Evolutionary conservation across 2,797 vertebrate genomes (phyloP), one percentile per base, ranked within the genome.

Genomic region (Melanotaenia trifasciata): DNA sequence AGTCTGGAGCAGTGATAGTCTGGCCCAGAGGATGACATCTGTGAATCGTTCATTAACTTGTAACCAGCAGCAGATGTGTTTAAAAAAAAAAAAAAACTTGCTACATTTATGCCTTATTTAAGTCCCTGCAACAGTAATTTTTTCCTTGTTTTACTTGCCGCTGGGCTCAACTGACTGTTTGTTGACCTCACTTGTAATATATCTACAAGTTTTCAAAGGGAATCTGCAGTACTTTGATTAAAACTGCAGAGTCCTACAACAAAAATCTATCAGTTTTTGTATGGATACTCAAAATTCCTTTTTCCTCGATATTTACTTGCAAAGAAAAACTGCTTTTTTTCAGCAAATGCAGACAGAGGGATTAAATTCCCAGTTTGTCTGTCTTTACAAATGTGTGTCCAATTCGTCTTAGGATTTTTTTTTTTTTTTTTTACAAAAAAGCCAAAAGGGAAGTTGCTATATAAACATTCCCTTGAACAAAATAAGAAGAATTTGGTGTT

Each of bases 1-100:
- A 90, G 80, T 92, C 90, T 93, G 91, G 86, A 91, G 83, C 81
- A 90, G 81, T 92, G 93, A 94, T 89, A 92, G 90, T 92, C 91
- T 94, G 92, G 91, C 89, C 82, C 87, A 83, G 83, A 71, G 87
- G 91, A 92, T 93, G 94, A 93, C 93, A 94, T 94, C 92, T 95
- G 94, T 87, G 85, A 93, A 89, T 88, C 93, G 88, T 94, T 94
- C 90, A 94, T 94, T 94, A 93, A 91, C 88, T 92, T 72, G 62
- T 92, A 95, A 94, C 88, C 88, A 88, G 82, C 87, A 93, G 83
- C 93, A 95, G 93, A 94, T 94, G 93, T 87, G 86, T 89, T 89
- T 85, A 22, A 9, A 50, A 45, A 43, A 43, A 16, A 80, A 90
- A 93, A 87, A 89, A 80, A 87, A 88, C 78, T 72, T 59, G 36